Evolutionary conservation across 2,888 invertebrate genomes (phyloP), one percentile per base, ranked within the genome.

Genomic region (Scrobipalpa atriplicella): DNA sequence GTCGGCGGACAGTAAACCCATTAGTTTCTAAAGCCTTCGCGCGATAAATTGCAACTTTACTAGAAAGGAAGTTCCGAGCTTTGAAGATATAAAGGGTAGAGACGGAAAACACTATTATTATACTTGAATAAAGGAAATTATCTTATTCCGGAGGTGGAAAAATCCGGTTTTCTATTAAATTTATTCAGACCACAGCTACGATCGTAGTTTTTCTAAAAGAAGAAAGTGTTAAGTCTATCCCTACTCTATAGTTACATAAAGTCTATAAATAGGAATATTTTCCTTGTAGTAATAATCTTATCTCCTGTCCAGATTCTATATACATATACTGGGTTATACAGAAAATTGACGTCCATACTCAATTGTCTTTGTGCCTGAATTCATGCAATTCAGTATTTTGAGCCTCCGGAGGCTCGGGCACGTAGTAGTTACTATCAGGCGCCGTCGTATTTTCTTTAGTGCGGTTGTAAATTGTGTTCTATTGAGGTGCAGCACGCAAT

Each of bases 401-500:
- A 21, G 19, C 21, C 54, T 29, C 21, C 54, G n/a, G n/a, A n/a
- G n/a, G n/a, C n/a, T n/a, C n/a, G 3, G 19, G 21, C 21, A 29
- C 13, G 54, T 21, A 29, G 54, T 21, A 19, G 21, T 21, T 21
- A 19, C 11, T 13, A 21, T 56, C 58, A 36, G 18, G 58, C 38
- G 16, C 38, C 38, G 58, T 47, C 36, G 58, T 58, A 58, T 38
- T 58, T 58, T 58, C 58, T 58, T 58, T 16, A 58, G 36, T 58
- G 58, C 52, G 58, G 58, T 62, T 47, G 21, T 21, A 58, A 41
- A 65, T 65, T 65, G 41, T 65, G 65, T 36, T 58, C 19, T 60
- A 65, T 65, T 65, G 58, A 58, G 52, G 56, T 60, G 43, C 19
- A 65, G 65, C 65, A 65, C 58, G 65, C 65, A 43, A 64, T 43